Evolutionary conservation across 2,888 invertebrate genomes (phyloP).

Genomic region (Spilarctia lutea): DNA sequence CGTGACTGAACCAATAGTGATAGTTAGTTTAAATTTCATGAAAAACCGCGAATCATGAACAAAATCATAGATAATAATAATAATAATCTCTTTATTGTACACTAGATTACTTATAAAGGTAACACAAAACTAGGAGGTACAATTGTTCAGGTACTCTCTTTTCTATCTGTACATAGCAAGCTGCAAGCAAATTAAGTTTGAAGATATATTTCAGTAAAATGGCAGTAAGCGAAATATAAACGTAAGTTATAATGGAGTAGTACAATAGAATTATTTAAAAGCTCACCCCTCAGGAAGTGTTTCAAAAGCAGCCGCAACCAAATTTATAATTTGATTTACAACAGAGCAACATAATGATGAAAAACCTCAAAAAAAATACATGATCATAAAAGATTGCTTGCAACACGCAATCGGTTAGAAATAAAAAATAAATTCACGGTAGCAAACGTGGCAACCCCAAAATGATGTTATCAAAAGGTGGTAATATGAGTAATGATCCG

Average conservation of each 20-base stretch:
- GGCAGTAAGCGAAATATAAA: background rate
- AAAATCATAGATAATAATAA: too few relatives aligned
- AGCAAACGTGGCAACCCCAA: constrained; percentile 62
- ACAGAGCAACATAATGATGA: background rate
- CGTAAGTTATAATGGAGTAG: background rate
- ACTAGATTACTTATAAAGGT: too few relatives aligned
- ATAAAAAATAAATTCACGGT: constrained; percentile 57
- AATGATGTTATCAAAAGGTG: constrained; percentile 82
- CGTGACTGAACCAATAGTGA: too few relatives aligned
- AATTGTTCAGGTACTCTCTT: too few relatives aligned
- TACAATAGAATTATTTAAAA: background rate
- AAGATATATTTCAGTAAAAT: too few relatives aligned
- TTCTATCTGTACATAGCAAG: too few relatives aligned
- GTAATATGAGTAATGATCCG: constrained; percentile 83
- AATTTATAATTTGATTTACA: background rate
- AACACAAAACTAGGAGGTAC: too few relatives aligned
- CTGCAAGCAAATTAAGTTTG: too few relatives aligned
- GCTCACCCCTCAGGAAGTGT: background rate
- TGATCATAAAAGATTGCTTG: constrained; percentile 9
- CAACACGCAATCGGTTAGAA: constrained; percentile 38
- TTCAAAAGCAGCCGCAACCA: background rate
- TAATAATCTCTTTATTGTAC: too few relatives aligned
- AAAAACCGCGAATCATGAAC: too few relatives aligned
- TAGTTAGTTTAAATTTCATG: too few relatives aligned
- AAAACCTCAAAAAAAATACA: constrained; percentile 10